Evolutionary conservation across 2,888 invertebrate genomes (phyloP).

Genomic region (Caenorhabditis japonica): DNA sequence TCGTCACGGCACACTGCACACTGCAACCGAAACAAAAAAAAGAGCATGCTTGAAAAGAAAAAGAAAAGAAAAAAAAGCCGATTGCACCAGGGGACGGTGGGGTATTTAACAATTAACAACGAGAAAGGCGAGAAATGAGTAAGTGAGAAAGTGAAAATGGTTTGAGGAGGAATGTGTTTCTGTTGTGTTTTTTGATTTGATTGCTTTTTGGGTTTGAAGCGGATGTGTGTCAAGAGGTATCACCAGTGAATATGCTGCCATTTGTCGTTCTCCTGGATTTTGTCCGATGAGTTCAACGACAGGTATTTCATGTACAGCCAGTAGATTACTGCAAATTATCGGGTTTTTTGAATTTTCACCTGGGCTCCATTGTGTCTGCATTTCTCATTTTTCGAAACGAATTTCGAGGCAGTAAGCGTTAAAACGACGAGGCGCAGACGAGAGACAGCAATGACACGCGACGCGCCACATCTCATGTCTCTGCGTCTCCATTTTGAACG

Average conservation of each 20-base stretch:
- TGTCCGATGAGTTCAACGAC: conserved; percentile 48
- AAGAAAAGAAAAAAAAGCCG: conserved; percentile 29
- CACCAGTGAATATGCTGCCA: conserved; percentile 51
- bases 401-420: too few relatives aligned
- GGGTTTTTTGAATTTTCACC: conserved; percentile 2
- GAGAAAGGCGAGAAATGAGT: conserved; percentile 46
- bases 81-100: conserved; percentile 51
- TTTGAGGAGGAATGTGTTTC: conserved; percentile 20
- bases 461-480: too few relatives aligned
- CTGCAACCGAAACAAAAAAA: conserved; percentile 18
- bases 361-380: too few relatives aligned
- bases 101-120: too few relatives aligned
- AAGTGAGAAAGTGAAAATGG: conserved; percentile 29
- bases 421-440: too few relatives aligned
- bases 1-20: too few relatives aligned
- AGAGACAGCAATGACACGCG: too few relatives aligned
- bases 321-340: conserved; percentile 62
- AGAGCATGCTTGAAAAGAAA: conserved; percentile 17
- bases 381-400: too few relatives aligned
- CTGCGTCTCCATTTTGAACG: too few relatives aligned
- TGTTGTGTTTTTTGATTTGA: too few relatives aligned
- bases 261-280: conserved; percentile 49
- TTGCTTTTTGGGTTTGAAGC: too few relatives aligned
- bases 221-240: conserved; percentile 13
- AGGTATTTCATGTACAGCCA: conserved; percentile 68